Evolutionary conservation across 2,888 invertebrate species (phyloP), one percentile per base, ranked within the genome.

Genomic region (Geotrupes spiniger): DNA sequence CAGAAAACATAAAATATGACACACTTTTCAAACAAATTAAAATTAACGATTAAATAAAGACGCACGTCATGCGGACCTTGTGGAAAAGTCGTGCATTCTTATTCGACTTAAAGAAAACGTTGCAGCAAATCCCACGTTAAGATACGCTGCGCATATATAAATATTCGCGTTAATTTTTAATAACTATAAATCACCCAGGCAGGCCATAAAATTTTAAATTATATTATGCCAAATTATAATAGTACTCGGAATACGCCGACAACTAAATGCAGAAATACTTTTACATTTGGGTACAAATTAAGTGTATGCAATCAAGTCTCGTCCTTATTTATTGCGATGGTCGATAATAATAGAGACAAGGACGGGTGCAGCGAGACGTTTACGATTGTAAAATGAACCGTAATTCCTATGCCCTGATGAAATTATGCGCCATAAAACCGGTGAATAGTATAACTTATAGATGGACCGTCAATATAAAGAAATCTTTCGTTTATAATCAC

Each of bases 391-490:
- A 59, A 63, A 67, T 65, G 63, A 59, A 59, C 65, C 61, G 65
- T 64, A 66, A 65, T 66, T 65, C 63, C 62, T 58, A 47, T 50
- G 57, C 37, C 46, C 60, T 64, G 70, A 68, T 70, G 67, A 69
- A 68, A 68, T 68, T 68, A 68, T 68, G 68, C 64, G 60, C 63
- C 68, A 63, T 70, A 69, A 70, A 69, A 62, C 59, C 56, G 61
- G 61, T 60, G 63, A 65, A 66, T 64, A 60, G 53, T 58, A 61
- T 61, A 59, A 62, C 59, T 62, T 63, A 64, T 61, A 62, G 33
- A 33, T 33, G 33, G 33, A 14, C 14, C 33, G 12, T 33, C 33
- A 33, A 14, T 33, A 33, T 15, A 15, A 15, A 11, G 33, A 2
- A 2, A 6, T 6, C 33, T 33, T 33, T 33, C 12, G 31, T 12